A percentile compares a stretch with the other conserved stretches of the same genome.
phyloP scores from a whole-genome alignment of 2,797 vertebrate genomes.

The Danio tinwini region DNA sequence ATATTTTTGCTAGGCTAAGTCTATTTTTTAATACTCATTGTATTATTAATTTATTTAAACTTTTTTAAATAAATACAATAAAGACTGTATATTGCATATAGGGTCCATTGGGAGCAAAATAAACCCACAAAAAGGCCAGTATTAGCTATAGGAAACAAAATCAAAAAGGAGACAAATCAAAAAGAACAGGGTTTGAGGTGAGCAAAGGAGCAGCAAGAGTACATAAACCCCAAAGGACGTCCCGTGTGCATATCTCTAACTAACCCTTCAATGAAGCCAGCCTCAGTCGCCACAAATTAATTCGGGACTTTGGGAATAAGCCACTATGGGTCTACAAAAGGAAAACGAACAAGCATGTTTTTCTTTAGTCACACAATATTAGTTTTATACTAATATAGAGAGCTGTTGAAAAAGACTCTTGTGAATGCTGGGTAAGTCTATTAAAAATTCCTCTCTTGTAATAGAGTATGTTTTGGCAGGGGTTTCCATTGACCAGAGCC shows the following conservation, averaged over 20 bases:
- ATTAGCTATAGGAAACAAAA: not conserved
- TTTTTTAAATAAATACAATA: too few relatives aligned
- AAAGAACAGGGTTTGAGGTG: slow-evolving; percentile 1
- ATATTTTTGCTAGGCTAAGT: too few relatives aligned
- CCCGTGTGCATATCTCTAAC: slow-evolving; percentile 47
- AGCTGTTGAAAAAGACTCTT: slow-evolving; percentile 34
- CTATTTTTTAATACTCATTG: too few relatives aligned
- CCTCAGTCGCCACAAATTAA: slow-evolving; percentile 52
- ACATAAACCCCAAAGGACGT: slow-evolving; percentile 2
- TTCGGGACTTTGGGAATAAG: slow-evolving; percentile 57
- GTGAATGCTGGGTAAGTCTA: slow-evolving; percentile 12
- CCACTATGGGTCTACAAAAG: slow-evolving; percentile 33
- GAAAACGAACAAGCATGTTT: slow-evolving; percentile 38
- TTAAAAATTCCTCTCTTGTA: slow-evolving; percentile 35
- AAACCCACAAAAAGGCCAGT: not conserved
- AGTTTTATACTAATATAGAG: slow-evolving; percentile 46
- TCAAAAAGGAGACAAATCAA: slow-evolving; percentile 2
- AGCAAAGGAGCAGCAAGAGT: slow-evolving; percentile 1
- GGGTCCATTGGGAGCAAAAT: not conserved
- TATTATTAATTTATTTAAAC: too few relatives aligned
- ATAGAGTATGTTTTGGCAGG: slow-evolving; percentile 32
- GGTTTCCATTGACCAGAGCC: slow-evolving; percentile 19
- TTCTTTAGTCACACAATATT: slow-evolving; percentile 48
- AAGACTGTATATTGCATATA: not conserved
- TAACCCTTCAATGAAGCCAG: slow-evolving; percentile 42